Percentiles rank a stretch among this genome's conserved stretches.
Conservation (phyloP, 2,113 vertebrate species). For the Chloropsis hardwickii region DNA sequence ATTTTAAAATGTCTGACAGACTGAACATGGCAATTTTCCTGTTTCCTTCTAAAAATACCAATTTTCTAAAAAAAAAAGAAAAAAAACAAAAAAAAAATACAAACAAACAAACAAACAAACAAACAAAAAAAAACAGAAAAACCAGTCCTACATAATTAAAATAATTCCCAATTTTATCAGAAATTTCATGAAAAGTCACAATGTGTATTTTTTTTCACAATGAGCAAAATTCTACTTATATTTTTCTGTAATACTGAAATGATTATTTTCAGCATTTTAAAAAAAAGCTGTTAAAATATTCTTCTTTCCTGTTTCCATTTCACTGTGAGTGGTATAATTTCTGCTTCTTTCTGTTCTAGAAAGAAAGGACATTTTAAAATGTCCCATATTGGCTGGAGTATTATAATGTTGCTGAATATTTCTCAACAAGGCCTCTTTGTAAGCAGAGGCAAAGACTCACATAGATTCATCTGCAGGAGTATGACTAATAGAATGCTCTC, state of each 20-base stretch:
- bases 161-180: neutral
- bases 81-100: neutral
- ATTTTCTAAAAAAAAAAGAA: neutral
- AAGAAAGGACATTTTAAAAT: conserved; percentile 1
- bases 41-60: neutral
- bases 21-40: neutral
- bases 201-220: neutral
- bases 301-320: neutral
- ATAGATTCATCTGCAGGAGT: neutral
- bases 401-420: neutral
- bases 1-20: neutral
- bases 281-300: neutral
- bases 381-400: neutral
- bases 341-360: neutral
- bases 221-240: neutral
- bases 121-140: neutral
- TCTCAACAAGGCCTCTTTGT: neutral
- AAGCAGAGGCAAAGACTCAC: neutral
- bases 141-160: neutral
- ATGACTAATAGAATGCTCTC: neutral
- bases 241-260: neutral
- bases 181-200: neutral
- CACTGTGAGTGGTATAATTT: neutral
- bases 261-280: neutral
- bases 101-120: too few species aligned